Evolutionary conservation across 2,113 vertebrate species (phyloP).

Genomic region (Scartelaos histophorus): DNA sequence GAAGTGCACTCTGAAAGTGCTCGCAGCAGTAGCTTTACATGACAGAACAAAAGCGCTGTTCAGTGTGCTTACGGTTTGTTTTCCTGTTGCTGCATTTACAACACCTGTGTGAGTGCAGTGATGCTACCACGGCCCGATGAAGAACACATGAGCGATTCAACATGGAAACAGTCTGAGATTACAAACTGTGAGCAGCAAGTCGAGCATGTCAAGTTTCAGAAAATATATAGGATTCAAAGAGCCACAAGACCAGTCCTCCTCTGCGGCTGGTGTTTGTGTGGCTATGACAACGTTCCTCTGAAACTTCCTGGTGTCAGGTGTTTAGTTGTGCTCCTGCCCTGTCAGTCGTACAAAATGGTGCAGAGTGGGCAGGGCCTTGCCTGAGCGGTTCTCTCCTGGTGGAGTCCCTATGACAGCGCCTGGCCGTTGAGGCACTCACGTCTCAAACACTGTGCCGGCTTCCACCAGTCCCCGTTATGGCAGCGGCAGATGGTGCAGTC

Average conservation of each 20-base stretch:
- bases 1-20: conserved; percentile 41
- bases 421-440: conserved; percentile 96
- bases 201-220: conserved; percentile 64
- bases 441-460: conserved; percentile 96
- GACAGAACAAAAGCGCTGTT: conserved; percentile 33
- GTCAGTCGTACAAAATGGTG: conserved; percentile 66
- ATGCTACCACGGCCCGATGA: conserved; percentile 58
- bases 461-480: conserved; percentile 99
- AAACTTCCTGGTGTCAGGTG: conserved; percentile 58
- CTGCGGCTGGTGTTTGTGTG: conserved; percentile 46
- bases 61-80: conserved; percentile 68
- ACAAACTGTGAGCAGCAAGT: conserved; percentile 71
- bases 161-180: conserved; percentile 61
- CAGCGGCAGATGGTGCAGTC: conserved; percentile 99
- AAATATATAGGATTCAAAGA: conserved; percentile 64
- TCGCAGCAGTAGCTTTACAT: conserved; percentile 15
- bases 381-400: conserved; percentile 52
- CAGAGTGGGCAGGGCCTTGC: conserved; percentile 63
- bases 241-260: conserved; percentile 47
- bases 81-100: conserved; percentile 58
- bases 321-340: conserved; percentile 76
- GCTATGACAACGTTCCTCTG: conserved; percentile 37
- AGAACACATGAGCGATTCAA: conserved; percentile 53
- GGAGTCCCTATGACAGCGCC: conserved; percentile 83
- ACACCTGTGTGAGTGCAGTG: conserved; percentile 50